These are phyloP conservation scores for Dromococcyx pavoninus DNA, from an alignment of 2,797 vertebrate species.

Conservation along the genomic window DNA sequence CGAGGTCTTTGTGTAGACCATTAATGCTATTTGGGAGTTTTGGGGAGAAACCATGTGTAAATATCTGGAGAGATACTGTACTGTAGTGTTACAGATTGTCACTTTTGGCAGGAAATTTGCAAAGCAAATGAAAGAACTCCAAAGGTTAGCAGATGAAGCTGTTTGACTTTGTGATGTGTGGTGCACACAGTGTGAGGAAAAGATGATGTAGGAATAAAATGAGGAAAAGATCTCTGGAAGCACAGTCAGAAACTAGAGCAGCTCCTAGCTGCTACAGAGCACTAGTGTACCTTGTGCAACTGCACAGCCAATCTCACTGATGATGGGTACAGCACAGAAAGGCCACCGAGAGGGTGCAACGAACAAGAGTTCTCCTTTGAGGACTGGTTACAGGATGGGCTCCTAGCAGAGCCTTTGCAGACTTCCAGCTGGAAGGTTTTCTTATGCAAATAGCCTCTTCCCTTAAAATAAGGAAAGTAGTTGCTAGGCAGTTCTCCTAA, in stretches of 20 bases:
- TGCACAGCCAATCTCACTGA: not conserved
- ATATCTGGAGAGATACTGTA: not conserved
- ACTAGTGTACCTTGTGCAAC: not conserved
- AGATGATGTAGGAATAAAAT: constrained; percentile 49
- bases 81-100: not conserved
- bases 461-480: constrained; percentile 66
- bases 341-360: constrained; percentile 51
- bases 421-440: constrained; percentile 62
- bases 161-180: constrained; percentile 43
- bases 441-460: constrained; percentile 73
- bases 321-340: not conserved
- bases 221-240: constrained; percentile 37
- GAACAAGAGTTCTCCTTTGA: constrained; percentile 42
- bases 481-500: constrained; percentile 76
- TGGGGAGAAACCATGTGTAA: not conserved
- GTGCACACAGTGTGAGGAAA: constrained; percentile 25
- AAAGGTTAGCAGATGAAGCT: constrained; percentile 51
- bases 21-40: not conserved
- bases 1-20: not conserved
- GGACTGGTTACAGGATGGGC: constrained; percentile 49
- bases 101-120: not conserved
- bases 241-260: not conserved
- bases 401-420: constrained; percentile 40
- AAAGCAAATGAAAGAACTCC: constrained; percentile 12
- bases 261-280: not conserved